Base-by-base conservation (phyloP, 2,113 vertebrate species). In the Rhinopithecus roxellana region DNA sequence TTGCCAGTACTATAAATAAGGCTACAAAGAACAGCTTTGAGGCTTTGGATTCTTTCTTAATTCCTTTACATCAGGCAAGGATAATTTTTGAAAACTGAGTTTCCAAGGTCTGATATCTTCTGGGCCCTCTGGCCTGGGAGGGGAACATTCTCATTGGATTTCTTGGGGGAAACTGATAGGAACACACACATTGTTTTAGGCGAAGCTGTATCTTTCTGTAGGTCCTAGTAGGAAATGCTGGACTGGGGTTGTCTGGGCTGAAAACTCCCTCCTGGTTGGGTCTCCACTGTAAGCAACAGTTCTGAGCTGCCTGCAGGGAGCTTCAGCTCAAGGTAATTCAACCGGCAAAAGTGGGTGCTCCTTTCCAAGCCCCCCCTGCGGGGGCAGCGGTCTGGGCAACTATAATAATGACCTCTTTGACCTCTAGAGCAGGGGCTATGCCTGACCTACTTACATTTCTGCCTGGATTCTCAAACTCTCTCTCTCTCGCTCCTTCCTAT, bases 361-460 rank as follows among this genome's bases (percentile, higher is more conserved):
- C 48, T 82, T 30, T 6, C 35, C 0, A 2, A 48, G 45, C 5
- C 11, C 6, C 6, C 25, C 32, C 30, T 3, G 20, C 1, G 40
- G 25, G 3, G 70, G 69, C 22, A 69, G 85, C 82, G 74, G 74
- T n/a, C 38, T 17, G 12, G 25, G 35, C 20, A 38, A 70, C 92
- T 25, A 3, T 6, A 48, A 6, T 3, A 48, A 57, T 35, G 88
- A 90, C 61, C 45, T 85, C 89, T 57, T 1, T 50, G 50, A 30
- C 45, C 52, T 86, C 22, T 32, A 75, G 23, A 13, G 64, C 52
- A 50, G 12, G 30, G 77, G n/a, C 17, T 22, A 13, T 27, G 32
- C 43, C 55, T 93, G 75, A 95, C 70, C 83, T 57, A 59, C 75
- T 93, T 83, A 79, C 3, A 55, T n/a, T 84, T 95, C 10, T 69